A percentile compares a stretch with the other conserved stretches of the same genome.
These are phyloP conservation scores for Eclectus roratus DNA, from an alignment of 2,113 vertebrate species.

Conservation along the genomic window DNA sequence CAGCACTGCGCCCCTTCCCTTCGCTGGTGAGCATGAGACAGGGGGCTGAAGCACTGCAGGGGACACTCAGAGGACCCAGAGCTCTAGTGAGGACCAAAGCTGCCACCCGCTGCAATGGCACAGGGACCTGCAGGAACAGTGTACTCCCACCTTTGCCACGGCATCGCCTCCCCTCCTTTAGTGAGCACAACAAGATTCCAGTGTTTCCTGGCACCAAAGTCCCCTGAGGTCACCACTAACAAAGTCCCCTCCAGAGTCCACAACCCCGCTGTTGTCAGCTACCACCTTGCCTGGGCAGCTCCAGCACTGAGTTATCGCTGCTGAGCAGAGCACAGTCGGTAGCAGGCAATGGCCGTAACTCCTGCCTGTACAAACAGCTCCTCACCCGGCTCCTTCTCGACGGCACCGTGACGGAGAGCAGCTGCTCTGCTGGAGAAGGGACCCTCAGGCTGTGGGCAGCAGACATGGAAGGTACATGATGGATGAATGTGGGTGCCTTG, in stretches of 20 bases:
- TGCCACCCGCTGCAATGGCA: rapidly evolving
- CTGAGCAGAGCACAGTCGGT: rapidly evolving
- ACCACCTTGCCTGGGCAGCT: neutral
- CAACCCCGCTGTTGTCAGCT: rapidly evolving
- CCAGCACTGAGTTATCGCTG: rapidly evolving
- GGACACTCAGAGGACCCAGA: neutral
- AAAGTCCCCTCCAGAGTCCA: neutral
- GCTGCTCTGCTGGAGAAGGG: neutral
- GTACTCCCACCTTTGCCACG: rapidly evolving
- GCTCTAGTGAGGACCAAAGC: neutral
- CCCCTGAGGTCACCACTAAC: neutral
- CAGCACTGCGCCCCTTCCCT: neutral
- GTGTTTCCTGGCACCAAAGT: neutral
- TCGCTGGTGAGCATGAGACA: rapidly evolving
- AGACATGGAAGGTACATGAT: neutral
- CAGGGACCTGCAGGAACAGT: rapidly evolving
- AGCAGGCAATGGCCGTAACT: neutral
- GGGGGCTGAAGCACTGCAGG: rapidly evolving
- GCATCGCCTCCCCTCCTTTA: neutral
- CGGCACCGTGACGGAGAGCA: rapidly evolving
- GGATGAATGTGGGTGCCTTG: rapidly evolving
- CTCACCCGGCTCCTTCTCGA: rapidly evolving
- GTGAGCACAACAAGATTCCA: neutral
- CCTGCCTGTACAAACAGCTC: neutral
- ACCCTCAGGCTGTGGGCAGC: rapidly evolving